Conservation (phyloP, 2,888 invertebrate genomes). For the Rutpela maculata region DNA sequence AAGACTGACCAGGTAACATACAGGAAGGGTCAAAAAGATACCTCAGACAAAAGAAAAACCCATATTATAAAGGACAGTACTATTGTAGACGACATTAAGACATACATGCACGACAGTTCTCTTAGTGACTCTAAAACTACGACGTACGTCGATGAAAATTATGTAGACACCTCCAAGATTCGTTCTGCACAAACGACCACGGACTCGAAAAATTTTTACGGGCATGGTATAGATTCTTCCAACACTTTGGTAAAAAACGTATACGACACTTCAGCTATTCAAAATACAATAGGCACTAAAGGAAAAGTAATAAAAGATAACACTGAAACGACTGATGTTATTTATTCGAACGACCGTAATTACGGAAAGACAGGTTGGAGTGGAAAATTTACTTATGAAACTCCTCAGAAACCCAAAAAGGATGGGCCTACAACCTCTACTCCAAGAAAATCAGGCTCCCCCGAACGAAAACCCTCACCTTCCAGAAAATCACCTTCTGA, state of each 20-base stretch:
- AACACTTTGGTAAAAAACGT: slow-evolving; percentile 65
- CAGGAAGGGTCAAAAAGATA: slow-evolving; percentile 16
- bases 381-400: slow-evolving; percentile 68
- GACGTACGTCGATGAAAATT: slow-evolving; percentile 54
- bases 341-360: slow-evolving; percentile 69
- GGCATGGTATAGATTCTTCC: slow-evolving; percentile 61
- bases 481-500: slow-evolving; percentile 28
- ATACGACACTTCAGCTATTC: slow-evolving; percentile 68
- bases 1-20: slow-evolving; percentile 11
- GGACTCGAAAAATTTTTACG: slow-evolving; percentile 62
- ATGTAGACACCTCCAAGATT: slow-evolving; percentile 62
- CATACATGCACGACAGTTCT: slow-evolving; percentile 13
- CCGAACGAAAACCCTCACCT: slow-evolving; percentile 32
- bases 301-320: slow-evolving; percentile 75
- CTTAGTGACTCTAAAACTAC: slow-evolving; percentile 12
- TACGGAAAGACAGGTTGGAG: slow-evolving; percentile 72
- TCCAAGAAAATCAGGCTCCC: slow-evolving; percentile 40
- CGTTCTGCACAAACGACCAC: slow-evolving; percentile 61
- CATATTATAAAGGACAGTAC: slow-evolving; percentile 38
- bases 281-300: slow-evolving; percentile 68
- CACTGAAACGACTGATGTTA: slow-evolving; percentile 70
- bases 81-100: slow-evolving; percentile 38
- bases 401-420: slow-evolving; percentile 50
- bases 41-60: slow-evolving; percentile 44
- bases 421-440: slow-evolving; percentile 41